Evolutionary conservation across 1,140 invertebrate genomes (phyloP).

Genomic region (Drosophila chauvacae): DNA sequence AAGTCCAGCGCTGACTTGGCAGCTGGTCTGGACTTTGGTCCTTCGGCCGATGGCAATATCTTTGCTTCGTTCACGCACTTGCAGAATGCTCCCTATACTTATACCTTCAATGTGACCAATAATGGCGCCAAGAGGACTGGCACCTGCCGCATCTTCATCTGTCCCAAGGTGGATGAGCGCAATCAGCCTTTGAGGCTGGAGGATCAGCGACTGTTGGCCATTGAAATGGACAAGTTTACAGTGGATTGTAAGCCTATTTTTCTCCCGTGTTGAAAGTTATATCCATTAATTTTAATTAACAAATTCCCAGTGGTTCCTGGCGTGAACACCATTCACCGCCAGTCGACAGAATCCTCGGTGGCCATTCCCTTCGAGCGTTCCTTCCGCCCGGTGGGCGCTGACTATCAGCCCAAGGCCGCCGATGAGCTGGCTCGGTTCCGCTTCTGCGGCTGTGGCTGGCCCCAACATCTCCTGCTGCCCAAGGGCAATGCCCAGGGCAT

Average conservation of each 20-base stretch:
- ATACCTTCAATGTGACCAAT: conserved; percentile 85
- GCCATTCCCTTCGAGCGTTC: conserved; percentile 88
- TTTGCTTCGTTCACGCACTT: conserved; percentile 88
- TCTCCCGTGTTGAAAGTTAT: too few relatives aligned
- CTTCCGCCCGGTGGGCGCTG: conserved; percentile 86
- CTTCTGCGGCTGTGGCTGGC: conserved; percentile 87
- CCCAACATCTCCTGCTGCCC: conserved; percentile 86
- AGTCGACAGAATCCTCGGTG: conserved; percentile 87
- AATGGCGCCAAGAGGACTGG: conserved; percentile 72
- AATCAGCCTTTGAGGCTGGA: conserved; percentile 85
- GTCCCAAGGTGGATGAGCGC: conserved; percentile 86
- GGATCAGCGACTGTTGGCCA: conserved; percentile 86
- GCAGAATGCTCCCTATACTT: conserved; percentile 88
- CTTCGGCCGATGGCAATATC: conserved; percentile 85
- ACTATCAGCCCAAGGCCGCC: conserved; percentile 65
- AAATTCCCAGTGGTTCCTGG: conserved; percentile 85
- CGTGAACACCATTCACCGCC: conserved; percentile 86
- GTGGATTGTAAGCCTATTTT: conserved; percentile 84
- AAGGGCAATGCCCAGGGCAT: conserved; percentile 84
- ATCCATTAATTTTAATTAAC: conserved; percentile 7
- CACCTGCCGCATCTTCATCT: conserved; percentile 87
- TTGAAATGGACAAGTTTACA: conserved; percentile 87
- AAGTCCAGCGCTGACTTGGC: conserved; percentile 87
- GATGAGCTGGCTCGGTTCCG: conserved; percentile 83
- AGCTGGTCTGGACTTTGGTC: conserved; percentile 87